Conservation (phyloP, 2,888 invertebrate species). For the Dicycla oo region DNA sequence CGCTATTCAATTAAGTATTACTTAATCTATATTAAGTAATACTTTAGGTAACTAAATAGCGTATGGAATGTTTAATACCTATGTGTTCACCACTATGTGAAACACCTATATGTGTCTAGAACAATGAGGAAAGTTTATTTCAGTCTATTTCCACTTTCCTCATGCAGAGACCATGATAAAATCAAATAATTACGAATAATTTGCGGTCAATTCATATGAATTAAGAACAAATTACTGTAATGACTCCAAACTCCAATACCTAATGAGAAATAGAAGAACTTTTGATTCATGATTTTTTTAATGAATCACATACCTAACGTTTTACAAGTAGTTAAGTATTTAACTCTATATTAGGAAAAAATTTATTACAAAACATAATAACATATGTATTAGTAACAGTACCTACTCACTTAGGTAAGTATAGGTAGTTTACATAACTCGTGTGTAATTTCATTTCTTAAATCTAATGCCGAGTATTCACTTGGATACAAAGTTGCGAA, state of each 20-base stretch:
- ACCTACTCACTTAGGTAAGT: neutral
- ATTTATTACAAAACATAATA: no score
- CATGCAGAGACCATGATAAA: neutral
- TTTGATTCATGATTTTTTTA: no score
- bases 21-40: no score
- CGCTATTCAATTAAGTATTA: neutral
- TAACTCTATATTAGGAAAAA: no score
- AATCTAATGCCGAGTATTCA: neutral
- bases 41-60: no score
- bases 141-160: neutral
- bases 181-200: neutral
- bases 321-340: no score
- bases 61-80: no score
- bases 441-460: neutral
- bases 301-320: no score
- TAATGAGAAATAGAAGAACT: no score
- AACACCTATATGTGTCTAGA: neutral
- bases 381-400: no score
- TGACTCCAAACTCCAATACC: neutral
- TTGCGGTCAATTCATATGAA: slow-evolving; percentile 4
- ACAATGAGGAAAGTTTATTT: neutral
- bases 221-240: neutral
- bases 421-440: neutral
- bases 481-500: neutral
- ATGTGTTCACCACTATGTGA: no score